Conservation (phyloP, 92 coral and sea anemone genomes). For the Pocillopora meandrina region DNA sequence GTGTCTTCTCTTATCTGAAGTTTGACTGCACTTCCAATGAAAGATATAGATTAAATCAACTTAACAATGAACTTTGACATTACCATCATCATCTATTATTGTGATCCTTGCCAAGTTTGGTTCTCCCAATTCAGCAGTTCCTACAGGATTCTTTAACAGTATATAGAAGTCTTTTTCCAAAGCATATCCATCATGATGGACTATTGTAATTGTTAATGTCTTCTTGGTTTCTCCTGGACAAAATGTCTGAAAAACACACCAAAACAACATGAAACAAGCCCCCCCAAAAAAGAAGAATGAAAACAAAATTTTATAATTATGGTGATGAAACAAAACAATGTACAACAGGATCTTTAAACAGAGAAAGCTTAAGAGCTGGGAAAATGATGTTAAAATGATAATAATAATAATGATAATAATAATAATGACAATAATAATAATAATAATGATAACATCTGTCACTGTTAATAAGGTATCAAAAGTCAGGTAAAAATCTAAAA, state of each 20-base stretch:
- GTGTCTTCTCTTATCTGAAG: too few species aligned
- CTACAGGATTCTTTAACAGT: slow-evolving; percentile 68
- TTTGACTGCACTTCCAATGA: too few species aligned
- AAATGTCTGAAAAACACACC: slow-evolving; percentile 54
- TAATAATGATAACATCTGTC: neutral
- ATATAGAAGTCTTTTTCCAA: slow-evolving; percentile 78
- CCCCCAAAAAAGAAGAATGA: neutral
- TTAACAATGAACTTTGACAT: neutral
- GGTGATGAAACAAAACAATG: too few species aligned
- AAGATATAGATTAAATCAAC: too few species aligned
- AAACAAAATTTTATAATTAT: too few species aligned
- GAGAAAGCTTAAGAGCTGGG: too few species aligned
- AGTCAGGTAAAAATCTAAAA: neutral
- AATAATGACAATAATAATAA: neutral
- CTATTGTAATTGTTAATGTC: slow-evolving; percentile 55
- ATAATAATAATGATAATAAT: too few species aligned
- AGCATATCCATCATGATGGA: slow-evolving; percentile 60
- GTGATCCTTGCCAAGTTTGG: slow-evolving; percentile 77
- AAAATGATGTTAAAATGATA: too few species aligned
- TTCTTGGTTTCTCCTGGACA: slow-evolving; percentile 59
- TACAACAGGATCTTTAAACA: too few species aligned
- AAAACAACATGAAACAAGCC: neutral
- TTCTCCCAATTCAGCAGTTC: slow-evolving; percentile 73
- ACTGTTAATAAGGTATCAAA: neutral
- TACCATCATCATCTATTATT: slow-evolving; percentile 87